Evolutionary conservation across 2,888 invertebrate species (phyloP), one percentile per base, ranked within the genome.

Genomic region (Xanthorhoe designata): DNA sequence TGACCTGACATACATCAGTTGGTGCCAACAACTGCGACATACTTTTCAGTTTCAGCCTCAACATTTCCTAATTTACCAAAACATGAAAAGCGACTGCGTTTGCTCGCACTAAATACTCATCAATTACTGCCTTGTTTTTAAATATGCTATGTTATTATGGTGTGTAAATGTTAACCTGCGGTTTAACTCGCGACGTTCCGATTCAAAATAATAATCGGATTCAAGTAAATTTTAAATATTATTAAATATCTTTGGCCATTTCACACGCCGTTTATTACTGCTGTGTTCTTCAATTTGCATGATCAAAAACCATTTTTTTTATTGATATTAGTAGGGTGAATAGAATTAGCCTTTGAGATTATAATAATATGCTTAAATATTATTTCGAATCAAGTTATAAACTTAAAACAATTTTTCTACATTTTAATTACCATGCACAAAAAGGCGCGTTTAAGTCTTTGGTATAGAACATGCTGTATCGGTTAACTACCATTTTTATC

Each of bases 21-120:
- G 81, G 78, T 85, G 88, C 84, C 85, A 84, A 86, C 85, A 80
- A 85, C 81, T 83, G 86, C 83, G 90, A 86, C 89, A 90, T 78
- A 88, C 83, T 87, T 32, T 42, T 42, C 38, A 13, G 13, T 13
- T 89, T 82, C 52, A 68, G 70, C 65, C 75, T 78, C 80, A 87
- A 86, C 83, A 84, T 82, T 83, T 81, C 81, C 84, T 69, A 72
- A 71, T 74, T 71, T 75, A 71, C 72, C 64, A 63, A 66, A 70
- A 67, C 65, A 72, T 61, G 70, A 65, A 72, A 68, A 64, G 56
- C 17, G 13, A 15, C 47, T 19, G 17, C 42, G 9, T 61, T 8
- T 15, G 7, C 47, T 47, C 15, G 35, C 53, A 32, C 53, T 32
- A 17, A 15, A 35, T 17, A 35, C 47, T 47, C 15, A 15, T 47